Evolutionary conservation across 2,888 invertebrate species (phyloP), one percentile per base, ranked within the genome.

Genomic region (Papilio gigon): DNA sequence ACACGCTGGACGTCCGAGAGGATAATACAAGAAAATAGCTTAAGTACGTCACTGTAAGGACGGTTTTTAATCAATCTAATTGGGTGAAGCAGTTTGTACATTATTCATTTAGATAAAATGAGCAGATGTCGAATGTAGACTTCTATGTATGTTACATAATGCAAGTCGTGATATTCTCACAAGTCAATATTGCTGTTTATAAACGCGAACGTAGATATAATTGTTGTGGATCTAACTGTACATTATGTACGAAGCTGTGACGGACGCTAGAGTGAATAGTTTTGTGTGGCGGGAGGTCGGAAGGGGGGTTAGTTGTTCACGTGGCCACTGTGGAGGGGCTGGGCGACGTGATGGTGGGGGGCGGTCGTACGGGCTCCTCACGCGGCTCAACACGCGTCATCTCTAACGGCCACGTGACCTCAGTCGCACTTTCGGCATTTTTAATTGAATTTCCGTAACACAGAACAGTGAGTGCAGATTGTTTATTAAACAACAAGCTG

Each of bases 341-440:
- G 42, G 17, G 42, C 42, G 42, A n/a, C 30, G 53, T 17, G 30
- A 17, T n/a, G 27, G 30, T n/a, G n/a, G 53, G 27, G 1, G 53
- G n/a, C 25, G 50, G n/a, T 53, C 20, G 35, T 35, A 20, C 22
- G 35, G 35, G 20, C 59, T 22, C 37, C 33, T 37, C 59, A 59
- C 59, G 59, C 37, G 37, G 35, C 35, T 1, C 22, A 22, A 37
- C 35, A 59, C 25, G 59, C 37, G 59, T 59, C 37, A 14, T 59
- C 22, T 8, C 53, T 56, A 30, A 56, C 53, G n/a, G 53, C 53
- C 30, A 56, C 53, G 53, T 56, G 53, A 56, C 61, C 25, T n/a
- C 27, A 40, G 0, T 42, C 27, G 25, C 40, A 42, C 17, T 61
- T 42, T 37, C 42, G 61, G 27, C 8, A 42, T 9, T 60, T 40